These are phyloP conservation scores for Nyctibius bracteatus DNA, from an alignment of 2,113 vertebrate species.

Conservation along the genomic window DNA sequence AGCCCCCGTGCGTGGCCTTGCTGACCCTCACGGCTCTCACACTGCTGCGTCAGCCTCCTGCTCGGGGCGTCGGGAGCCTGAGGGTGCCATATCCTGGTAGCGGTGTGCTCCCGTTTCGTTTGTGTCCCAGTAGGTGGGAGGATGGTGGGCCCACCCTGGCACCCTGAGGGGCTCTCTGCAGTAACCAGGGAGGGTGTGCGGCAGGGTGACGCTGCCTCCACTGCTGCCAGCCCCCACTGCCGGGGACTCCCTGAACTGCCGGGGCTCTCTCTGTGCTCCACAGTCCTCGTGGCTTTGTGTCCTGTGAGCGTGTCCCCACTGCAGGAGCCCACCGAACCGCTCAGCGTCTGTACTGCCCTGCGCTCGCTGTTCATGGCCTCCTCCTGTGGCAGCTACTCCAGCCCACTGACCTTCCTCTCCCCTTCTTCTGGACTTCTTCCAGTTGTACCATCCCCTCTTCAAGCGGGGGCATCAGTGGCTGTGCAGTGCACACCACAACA, in stretches of 20 bases:
- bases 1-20: accelerated
- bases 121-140: neutral
- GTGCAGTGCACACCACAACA: neutral
- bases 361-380: neutral
- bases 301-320: neutral
- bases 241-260: neutral
- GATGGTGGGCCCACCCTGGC: neutral
- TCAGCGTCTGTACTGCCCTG: neutral
- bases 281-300: neutral
- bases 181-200: accelerated
- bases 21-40: neutral
- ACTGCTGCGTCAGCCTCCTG: neutral
- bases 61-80: neutral
- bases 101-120: accelerated
- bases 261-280: neutral
- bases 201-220: neutral
- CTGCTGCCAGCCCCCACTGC: neutral
- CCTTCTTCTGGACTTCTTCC: neutral
- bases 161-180: neutral
- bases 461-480: neutral
- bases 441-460: neutral
- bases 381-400: neutral
- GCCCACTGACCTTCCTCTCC: neutral
- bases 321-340: accelerated
- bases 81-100: neutral